Percentiles rank a stretch among this genome's conserved stretches.
phyloP scores from a whole-genome alignment of 2,888 invertebrate genomes.

The Drosophila affinis region DNA sequence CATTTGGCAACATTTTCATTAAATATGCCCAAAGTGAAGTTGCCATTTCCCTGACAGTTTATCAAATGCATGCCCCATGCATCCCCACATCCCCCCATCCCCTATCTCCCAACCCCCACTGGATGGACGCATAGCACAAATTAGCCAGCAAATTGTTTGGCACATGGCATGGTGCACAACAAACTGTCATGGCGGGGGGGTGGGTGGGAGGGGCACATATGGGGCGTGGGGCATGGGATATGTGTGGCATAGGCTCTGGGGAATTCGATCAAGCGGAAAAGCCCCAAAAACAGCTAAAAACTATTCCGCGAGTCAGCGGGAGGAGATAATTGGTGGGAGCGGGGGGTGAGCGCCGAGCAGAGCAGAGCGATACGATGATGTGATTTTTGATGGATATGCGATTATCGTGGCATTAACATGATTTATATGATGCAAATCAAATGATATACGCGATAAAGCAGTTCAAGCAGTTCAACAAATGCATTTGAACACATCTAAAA shows the following conservation, averaged over 20 bases:
- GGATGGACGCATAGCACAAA: constrained; percentile 64
- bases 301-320: constrained; percentile 23
- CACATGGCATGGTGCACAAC: constrained; percentile 56
- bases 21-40: constrained; percentile 82
- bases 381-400: neutral
- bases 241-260: neutral
- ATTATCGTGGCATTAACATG: no score
- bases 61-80: constrained; percentile 70
- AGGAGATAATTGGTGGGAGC: constrained; percentile 18
- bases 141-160: constrained; percentile 76
- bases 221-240: constrained; percentile 21
- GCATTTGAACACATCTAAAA: no score
- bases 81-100: neutral
- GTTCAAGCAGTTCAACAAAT: no score
- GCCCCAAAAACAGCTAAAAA: constrained; percentile 30
- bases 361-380: neutral
- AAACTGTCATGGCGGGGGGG: constrained; percentile 32
- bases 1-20: constrained; percentile 80
- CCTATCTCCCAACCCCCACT: constrained; percentile 1
- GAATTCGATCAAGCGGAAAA: constrained; percentile 45
- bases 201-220: neutral
- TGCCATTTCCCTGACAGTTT: constrained; percentile 77
- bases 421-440: no score
- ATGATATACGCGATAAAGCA: neutral
- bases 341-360: no score